Evolutionary conservation across 2,113 vertebrate genomes (phyloP).

Genomic region (Onychostoma macrolepis): DNA sequence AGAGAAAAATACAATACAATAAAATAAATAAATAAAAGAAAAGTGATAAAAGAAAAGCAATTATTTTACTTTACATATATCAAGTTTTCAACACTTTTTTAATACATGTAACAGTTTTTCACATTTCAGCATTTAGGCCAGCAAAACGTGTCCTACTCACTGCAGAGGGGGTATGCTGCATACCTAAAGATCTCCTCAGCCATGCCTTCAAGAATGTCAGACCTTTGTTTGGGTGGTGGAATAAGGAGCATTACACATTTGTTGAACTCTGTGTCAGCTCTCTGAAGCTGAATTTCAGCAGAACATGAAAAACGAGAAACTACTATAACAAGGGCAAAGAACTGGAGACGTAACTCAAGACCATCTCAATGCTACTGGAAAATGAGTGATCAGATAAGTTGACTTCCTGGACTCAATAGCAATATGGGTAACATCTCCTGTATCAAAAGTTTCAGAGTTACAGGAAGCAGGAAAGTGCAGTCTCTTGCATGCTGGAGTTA

Average conservation of each 20-base stretch:
- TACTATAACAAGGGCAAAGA: too few relatives aligned
- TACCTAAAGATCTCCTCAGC: not conserved
- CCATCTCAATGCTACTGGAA: too few relatives aligned
- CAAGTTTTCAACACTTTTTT: not conserved
- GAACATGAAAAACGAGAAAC: too few relatives aligned
- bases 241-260: not conserved
- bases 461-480: not conserved
- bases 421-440: not conserved
- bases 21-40: not conserved
- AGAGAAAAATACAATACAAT: not conserved
- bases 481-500: not conserved
- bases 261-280: not conserved
- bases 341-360: too few relatives aligned
- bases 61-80: not conserved
- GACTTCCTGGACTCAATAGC: not conserved
- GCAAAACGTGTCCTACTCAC: not conserved
- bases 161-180: not conserved
- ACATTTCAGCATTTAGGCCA: not conserved
- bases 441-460: not conserved
- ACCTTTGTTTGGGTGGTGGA: not conserved
- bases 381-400: not conserved
- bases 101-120: not conserved
- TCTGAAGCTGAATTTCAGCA: not conserved
- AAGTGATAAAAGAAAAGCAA: not conserved
- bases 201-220: not conserved